phyloP scores from a whole-genome alignment of 1,140 invertebrate genomes.

The Orius laevigatus region DNA sequence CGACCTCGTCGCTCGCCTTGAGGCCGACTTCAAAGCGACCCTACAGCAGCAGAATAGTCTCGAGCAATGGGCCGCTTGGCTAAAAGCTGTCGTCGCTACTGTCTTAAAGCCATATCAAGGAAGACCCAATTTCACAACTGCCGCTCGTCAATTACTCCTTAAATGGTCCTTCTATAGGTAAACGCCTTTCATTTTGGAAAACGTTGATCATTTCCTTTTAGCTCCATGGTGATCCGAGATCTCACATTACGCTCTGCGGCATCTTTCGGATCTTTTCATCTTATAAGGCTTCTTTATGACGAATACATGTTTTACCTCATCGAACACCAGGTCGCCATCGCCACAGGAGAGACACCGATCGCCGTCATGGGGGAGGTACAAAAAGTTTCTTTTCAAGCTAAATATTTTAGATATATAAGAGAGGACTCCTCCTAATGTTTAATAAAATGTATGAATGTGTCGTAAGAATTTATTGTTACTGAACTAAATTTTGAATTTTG shows the following conservation, averaged over 20 bases:
- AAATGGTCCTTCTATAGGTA: slow-evolving; percentile 99
- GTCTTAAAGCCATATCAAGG: slow-evolving; percentile 78
- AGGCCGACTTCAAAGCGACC: slow-evolving; percentile 87
- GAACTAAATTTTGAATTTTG: no score
- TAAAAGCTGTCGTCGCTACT: slow-evolving; percentile 78
- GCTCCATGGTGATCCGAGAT: slow-evolving; percentile 91
- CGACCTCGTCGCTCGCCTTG: slow-evolving; percentile 66
- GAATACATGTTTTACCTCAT: slow-evolving; percentile 99
- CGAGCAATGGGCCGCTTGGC: slow-evolving; percentile 94
- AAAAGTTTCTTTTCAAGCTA: no score
- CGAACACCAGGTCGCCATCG: slow-evolving; percentile 88
- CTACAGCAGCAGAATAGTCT: slow-evolving; percentile 82
- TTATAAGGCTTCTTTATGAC: slow-evolving; percentile 92
- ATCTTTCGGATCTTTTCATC: slow-evolving; percentile 97
- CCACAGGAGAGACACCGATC: slow-evolving; percentile 78
- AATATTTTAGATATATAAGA: no score
- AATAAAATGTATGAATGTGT: no score
- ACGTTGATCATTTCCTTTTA: slow-evolving; percentile 26
- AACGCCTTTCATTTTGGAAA: no score
- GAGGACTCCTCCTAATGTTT: no score
- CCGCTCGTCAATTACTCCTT: slow-evolving; percentile 83
- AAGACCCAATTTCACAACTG: slow-evolving; percentile 72
- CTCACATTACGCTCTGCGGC: slow-evolving; percentile 87
- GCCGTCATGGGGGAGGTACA: slow-evolving; percentile 79
- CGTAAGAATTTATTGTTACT: no score